Conservation (phyloP, 2,888 invertebrate species). For the Troides aeacus region DNA sequence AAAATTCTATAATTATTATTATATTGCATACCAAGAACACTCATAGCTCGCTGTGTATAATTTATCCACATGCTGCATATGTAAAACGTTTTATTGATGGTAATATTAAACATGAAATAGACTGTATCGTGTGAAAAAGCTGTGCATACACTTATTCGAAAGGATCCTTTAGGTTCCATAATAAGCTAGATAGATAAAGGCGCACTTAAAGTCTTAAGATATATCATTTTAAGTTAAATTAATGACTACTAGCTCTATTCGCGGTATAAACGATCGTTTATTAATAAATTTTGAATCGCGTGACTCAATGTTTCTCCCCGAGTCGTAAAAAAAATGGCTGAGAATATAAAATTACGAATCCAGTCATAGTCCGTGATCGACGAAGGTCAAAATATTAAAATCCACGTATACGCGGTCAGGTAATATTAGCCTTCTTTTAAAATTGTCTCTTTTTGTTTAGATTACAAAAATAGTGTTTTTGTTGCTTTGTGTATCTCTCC, state of each 20-base stretch:
- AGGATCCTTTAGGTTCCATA: neutral
- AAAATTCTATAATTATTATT: no score
- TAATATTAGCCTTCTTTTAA: conserved; percentile 13
- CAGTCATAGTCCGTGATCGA: conserved; percentile 6
- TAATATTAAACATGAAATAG: neutral
- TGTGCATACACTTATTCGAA: neutral
- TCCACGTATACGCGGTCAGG: conserved; percentile 18
- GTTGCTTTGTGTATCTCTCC: neutral
- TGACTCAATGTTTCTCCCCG: no score
- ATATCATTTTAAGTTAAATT: neutral
- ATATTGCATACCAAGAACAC: no score
- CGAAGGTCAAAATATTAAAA: conserved; percentile 24
- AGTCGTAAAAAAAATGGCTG: neutral
- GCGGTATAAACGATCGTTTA: neutral
- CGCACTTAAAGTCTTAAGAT: neutral
- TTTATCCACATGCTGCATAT: no score
- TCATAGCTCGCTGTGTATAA: no score
- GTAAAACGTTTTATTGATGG: no score
- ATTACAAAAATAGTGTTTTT: conserved; percentile 14
- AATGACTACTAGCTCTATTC: neutral
- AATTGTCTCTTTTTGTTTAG: conserved; percentile 15
- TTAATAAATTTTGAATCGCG: neutral
- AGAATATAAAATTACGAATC: conserved; percentile 14
- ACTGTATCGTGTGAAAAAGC: neutral
- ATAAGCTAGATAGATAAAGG: neutral